Base-by-base conservation (phyloP, 1,140 invertebrate genomes). In the Dolichoris vasculosae region DNA sequence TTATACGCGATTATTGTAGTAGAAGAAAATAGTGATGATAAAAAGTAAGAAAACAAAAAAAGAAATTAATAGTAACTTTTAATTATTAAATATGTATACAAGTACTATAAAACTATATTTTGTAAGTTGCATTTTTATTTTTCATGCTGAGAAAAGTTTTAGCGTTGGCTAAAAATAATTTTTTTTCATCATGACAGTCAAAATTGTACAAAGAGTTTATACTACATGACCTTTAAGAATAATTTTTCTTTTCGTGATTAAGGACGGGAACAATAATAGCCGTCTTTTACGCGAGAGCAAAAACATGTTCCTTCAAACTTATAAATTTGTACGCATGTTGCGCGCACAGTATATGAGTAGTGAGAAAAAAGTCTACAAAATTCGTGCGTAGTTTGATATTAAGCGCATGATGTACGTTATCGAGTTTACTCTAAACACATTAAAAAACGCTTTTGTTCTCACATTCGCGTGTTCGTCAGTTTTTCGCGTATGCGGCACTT, bases 301-400 rank as follows among this genome's bases (percentile, higher is more conserved):
- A 84, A 78, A 84, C 35, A 84, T 84, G 82, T 83, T 83, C 82
- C 82, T 83, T 77, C 83, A 84, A 84, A 83, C 48, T 77, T 77
- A 48, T 83, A 67, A 77, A 59, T 83, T 77, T 38, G 55, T 40
- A 83, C 55, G 64, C 40, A 75, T 32, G 15, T 48, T 26, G 43
- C n/a, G 64, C 9, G 71, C 82, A 83, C 55, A 59, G 82, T 64
- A 77, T 67, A 55, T 35, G 59, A 67, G 30, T 77, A 38, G 79
- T 9, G 55, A 30, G 11, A 67, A 73, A 48, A 84, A 77, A 67
- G 32, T 55, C 30, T 51, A 67, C 55, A 69, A 9, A 59, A 48
- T 30, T 20, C 40, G 46, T 51, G 59, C 55, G 32, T 35, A 59
- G 9, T 84, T 79, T 78, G 43, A 79, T 77, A 77, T 64, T 35